Base-by-base conservation (phyloP, 2,113 vertebrate genomes). In the Xenopus borealis region DNA sequence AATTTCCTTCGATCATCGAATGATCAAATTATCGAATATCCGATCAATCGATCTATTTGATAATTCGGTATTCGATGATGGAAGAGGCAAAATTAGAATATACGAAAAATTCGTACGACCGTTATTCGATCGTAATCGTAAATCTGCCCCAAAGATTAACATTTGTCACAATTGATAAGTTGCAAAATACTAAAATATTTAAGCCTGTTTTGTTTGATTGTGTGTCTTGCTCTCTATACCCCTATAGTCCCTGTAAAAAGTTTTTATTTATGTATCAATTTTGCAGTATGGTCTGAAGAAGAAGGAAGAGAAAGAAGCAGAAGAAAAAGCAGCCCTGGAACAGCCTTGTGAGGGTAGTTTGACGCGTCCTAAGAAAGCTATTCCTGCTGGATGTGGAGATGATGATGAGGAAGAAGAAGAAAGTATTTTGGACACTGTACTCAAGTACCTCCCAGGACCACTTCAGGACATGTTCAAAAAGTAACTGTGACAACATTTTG, bases 391-490 rank as follows among this genome's bases (percentile, higher is more conserved):
- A 76, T 99, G 96, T 0, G 97, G 97, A 14, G 95, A 98, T 0
- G 95, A 97, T 0, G 96, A 98, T 0, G 96, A 98, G 0, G 97
- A 98, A 3, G 96, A 98, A 0, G 94, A 95, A 30, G 96, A 98
- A 85, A 98, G 97, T 89, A 98, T 99, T 88, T 92, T 99, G 66
- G 97, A 98, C 91, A 98, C 97, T 3, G 96, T 99, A 78, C 95
- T 99, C 84, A 99, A 98, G 88, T 98, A 96, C 79, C 94, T 99
- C 80, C 97, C 97, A 0, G 96, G 97, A 78, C 96, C 96, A 0
- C 92, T 99, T 79, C 97, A 98, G 88, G 97, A 98, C 91, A 98
- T 99, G 94, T 97, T 99, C 88, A 98, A 98, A 92, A 99, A 99
- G 94, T 98, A 95, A 93, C 84, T 66, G 30, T 72, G 64, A 9